Conservation (phyloP, 2,888 invertebrate genomes). For the Parapristionchus giblindavisi region DNA sequence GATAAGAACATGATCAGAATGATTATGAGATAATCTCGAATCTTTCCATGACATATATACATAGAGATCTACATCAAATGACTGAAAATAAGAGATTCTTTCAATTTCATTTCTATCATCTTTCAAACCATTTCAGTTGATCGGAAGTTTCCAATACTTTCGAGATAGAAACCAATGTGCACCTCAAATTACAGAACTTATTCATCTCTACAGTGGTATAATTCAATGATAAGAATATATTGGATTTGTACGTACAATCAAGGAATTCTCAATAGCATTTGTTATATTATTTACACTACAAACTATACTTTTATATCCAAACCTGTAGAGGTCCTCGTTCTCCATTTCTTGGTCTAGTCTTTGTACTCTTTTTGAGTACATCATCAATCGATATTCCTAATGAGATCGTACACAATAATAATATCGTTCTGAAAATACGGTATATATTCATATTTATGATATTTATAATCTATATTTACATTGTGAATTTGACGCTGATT, state of each 20-base stretch:
- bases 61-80: constrained; percentile 66
- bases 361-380: constrained; percentile 11
- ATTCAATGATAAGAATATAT: too few species aligned
- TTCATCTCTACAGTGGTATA: too few species aligned
- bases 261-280: background rate
- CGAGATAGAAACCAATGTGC: constrained; percentile 48
- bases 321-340: constrained; percentile 29
- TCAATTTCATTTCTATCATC: background rate
- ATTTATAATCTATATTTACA: too few species aligned
- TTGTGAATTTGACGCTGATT: too few species aligned
- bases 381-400: constrained; percentile 13
- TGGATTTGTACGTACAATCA: background rate
- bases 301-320: background rate
- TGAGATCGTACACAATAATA: too few species aligned
- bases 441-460: background rate
- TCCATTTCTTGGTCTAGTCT: constrained; percentile 12
- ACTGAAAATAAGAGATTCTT: constrained; percentile 48
- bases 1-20: constrained; percentile 59
- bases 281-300: background rate
- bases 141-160: constrained; percentile 58
- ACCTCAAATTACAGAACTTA: constrained; percentile 27
- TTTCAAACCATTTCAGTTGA: constrained; percentile 57
- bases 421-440: too few species aligned
- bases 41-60: constrained; percentile 61
- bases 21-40: constrained; percentile 52